Evolutionary conservation across 2,113 vertebrate genomes (phyloP).

Genomic region (Poicephalus gulielmi): DNA sequence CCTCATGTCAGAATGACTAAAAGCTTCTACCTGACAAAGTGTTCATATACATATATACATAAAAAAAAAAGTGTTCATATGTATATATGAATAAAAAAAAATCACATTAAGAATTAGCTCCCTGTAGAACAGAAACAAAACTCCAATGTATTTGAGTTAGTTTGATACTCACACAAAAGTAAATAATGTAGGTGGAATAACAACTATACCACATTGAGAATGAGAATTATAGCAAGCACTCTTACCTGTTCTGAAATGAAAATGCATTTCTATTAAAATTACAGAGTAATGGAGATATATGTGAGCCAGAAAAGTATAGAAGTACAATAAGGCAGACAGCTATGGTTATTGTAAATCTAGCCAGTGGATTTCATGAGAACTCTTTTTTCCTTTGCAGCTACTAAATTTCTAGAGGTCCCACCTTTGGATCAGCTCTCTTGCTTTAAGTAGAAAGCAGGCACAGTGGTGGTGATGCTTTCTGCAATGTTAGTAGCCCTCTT

Average conservation of each 20-base stretch:
- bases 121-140: constrained; percentile 50
- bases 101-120: constrained; percentile 63
- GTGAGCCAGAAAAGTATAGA: not conserved
- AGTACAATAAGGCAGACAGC: not conserved
- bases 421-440: not conserved
- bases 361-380: not conserved
- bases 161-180: not conserved
- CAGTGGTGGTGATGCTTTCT: not conserved
- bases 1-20: constrained; percentile 76
- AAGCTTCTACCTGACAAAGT: constrained; percentile 76
- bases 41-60: constrained; percentile 43
- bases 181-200: constrained; percentile 46
- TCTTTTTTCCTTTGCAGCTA: not conserved
- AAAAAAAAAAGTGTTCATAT: not conserved
- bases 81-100: not conserved
- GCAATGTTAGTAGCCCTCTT: not conserved
- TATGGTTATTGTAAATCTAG: not conserved
- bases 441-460: not conserved
- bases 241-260: constrained; percentile 27
- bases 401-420: not conserved
- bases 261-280: constrained; percentile 25
- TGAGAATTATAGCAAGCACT: not conserved
- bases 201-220: not conserved
- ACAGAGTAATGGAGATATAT: not conserved
- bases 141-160: not conserved